phyloP scores from a whole-genome alignment of 2,797 vertebrate species.

The Hippopotamyrus pictus region DNA sequence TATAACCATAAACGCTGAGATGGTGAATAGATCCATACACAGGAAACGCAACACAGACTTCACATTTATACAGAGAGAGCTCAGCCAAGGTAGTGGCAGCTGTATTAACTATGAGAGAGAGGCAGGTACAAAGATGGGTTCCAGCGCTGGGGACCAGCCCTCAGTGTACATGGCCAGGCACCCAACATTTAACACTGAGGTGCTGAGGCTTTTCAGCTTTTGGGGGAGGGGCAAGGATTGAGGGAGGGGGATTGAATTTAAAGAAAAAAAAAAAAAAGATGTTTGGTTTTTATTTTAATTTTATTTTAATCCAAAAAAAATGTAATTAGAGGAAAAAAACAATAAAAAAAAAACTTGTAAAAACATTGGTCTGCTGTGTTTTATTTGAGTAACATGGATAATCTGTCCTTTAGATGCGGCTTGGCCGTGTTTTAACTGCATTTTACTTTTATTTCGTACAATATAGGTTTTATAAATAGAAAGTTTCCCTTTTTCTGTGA shows the following conservation, averaged over 20 bases:
- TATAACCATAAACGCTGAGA: constrained; percentile 29
- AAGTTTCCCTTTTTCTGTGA: neutral
- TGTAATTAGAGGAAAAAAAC: constrained; percentile 28
- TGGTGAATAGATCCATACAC: neutral
- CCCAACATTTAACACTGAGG: neutral
- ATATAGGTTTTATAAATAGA: neutral
- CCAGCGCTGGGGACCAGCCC: neutral
- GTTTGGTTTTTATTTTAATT: constrained; percentile 29
- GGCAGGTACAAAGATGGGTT: constrained; percentile 14
- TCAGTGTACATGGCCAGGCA: constrained; percentile 8
- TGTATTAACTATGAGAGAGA: constrained; percentile 20
- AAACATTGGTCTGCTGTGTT: neutral
- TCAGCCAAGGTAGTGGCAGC: constrained; percentile 18
- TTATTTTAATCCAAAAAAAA: constrained; percentile 37
- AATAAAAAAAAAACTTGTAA: constrained; percentile 36
- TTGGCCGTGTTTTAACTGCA: neutral
- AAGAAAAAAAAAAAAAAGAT: constrained; percentile 6
- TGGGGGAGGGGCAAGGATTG: neutral
- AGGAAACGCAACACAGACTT: constrained; percentile 12
- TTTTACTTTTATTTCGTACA: neutral
- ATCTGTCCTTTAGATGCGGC: neutral
- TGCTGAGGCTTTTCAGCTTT: neutral
- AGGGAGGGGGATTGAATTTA: constrained; percentile 7
- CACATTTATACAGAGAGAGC: constrained; percentile 11
- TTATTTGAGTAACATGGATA: neutral